phyloP scores from a whole-genome alignment of 2,797 vertebrate genomes.

The Cirrhinus mrigala region DNA sequence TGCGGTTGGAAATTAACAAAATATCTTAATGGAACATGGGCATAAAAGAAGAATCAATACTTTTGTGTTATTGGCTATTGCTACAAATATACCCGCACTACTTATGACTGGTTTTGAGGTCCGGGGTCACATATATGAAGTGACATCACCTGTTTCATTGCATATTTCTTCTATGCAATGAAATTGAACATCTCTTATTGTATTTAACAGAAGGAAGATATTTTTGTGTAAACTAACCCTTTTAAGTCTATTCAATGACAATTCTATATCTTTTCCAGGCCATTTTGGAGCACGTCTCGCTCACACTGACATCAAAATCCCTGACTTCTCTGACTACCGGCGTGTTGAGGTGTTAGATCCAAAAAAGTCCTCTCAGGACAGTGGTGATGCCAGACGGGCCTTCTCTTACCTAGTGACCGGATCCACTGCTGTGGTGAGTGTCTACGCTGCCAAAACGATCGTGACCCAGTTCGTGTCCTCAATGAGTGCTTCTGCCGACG shows the following conservation, averaged over 20 bases:
- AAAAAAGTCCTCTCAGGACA: conserved; percentile 80
- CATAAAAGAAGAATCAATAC: no score
- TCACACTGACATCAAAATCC: conserved; percentile 86
- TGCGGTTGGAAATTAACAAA: no score
- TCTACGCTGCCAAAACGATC: conserved; percentile 85
- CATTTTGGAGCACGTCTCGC: conserved; percentile 74
- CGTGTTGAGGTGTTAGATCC: conserved; percentile 81
- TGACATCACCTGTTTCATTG: no score
- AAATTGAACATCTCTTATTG: no score
- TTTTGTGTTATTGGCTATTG: no score
- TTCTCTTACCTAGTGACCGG: conserved; percentile 92
- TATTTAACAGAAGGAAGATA: no score
- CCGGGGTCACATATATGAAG: no score
- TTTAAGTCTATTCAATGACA: neutral
- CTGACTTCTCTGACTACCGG: conserved; percentile 89
- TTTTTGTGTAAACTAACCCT: neutral
- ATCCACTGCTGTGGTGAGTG: conserved; percentile 73
- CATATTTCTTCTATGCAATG: no score
- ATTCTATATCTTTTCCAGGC: neutral
- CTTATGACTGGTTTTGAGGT: no score
- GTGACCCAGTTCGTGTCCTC: conserved; percentile 88
- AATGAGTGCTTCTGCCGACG: conserved; percentile 91
- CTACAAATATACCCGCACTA: no score
- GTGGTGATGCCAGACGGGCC: conserved; percentile 77
- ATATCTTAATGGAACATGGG: no score